Base-by-base conservation (phyloP, 2,888 invertebrate species). In the Meandrusa payeni region DNA sequence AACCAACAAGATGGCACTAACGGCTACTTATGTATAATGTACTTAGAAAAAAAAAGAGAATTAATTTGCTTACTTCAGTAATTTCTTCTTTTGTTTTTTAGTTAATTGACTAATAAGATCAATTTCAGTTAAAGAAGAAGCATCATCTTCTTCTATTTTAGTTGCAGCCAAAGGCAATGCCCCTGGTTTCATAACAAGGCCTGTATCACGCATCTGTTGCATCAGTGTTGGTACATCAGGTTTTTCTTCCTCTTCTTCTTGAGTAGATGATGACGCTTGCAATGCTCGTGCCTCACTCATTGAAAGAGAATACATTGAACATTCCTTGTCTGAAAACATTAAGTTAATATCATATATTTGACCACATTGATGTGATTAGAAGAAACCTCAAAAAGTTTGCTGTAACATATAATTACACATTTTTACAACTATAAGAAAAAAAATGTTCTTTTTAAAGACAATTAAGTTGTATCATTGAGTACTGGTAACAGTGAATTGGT, bases 151-250 rank as follows among this genome's bases (percentile, higher is more conserved):
- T 73, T 71, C 93, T 82, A 73, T 90, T 83, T 68, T 93, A 73
- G 61, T 83, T 46, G 74, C 80, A 65, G 86, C 76, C 2, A 91
- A 65, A 32, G 91, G 91, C 59, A 92, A 69, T 15, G 93, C 93
- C 7, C 92, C 91, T 64, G 94, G 93, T 74, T 97, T 97, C 79
- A 98, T 91, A 19, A 94, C 94, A 32, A 97, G 88, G 1, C 98
- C 98, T 72, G 96, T 96, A 61, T 97, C 96, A 55, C 94, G 90
- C 96, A 98, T 96, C 67, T 97, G 96, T 56, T 94, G 94, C 69
- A 97, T 94, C 39, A 98, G 71, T 52, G 92, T 90, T 27, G 92
- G 90, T 20, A 91, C 90, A 54, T 90, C 88, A 2, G 82, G 83
- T 39, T 90, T 87, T 51, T 90, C 90, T 49, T 90, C 82, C 47